phyloP scores from a whole-genome alignment of 1,140 invertebrate genomes.

The Nebria ingens region DNA sequence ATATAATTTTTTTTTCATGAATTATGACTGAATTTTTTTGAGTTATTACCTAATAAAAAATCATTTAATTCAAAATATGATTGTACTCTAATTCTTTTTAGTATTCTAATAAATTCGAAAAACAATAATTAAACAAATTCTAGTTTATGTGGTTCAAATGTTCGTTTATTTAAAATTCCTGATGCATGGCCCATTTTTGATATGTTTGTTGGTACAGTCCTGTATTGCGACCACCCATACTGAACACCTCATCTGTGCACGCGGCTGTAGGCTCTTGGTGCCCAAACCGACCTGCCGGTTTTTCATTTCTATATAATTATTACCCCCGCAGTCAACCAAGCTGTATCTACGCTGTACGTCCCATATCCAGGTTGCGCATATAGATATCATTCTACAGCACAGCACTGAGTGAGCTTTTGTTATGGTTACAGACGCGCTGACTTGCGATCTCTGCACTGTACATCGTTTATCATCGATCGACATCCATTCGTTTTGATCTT shows the following conservation, averaged over 20 bases:
- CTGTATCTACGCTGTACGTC: no score
- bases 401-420: not conserved
- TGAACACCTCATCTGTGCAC: not conserved
- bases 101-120: no score
- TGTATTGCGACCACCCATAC: not conserved
- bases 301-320: not conserved
- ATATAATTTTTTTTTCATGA: not conserved
- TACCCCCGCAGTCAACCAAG: not conserved
- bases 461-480: constrained; percentile 7
- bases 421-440: not conserved
- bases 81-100: no score
- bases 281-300: not conserved
- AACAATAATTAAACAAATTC: no score
- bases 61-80: no score
- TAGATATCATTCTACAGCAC: constrained; percentile 6
- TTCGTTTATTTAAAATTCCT: no score
- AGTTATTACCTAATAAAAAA: no score
- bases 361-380: not conserved
- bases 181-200: no score
- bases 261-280: not conserved
- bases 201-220: not conserved
- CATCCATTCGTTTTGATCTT: no score
- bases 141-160: no score
- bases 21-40: not conserved
- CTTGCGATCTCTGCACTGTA: not conserved